These are phyloP conservation scores for Bilobella aurantiaca DNA, from an alignment of 1,140 invertebrate species.

Conservation along the genomic window DNA sequence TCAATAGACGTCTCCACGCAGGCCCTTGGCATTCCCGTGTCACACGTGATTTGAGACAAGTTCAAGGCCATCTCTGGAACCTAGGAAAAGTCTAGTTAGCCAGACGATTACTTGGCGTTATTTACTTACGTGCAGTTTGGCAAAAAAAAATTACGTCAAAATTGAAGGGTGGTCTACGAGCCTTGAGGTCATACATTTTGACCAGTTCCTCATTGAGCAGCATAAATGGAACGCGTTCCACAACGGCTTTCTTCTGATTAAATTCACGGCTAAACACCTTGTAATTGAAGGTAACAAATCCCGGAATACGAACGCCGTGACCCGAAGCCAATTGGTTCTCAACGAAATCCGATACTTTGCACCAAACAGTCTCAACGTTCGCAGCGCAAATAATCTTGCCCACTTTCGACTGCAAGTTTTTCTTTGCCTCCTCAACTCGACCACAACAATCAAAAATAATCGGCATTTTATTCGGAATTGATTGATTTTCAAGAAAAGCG, in stretches of 20 bases:
- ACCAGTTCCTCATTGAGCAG: constrained; percentile 20
- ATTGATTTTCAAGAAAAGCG: no score
- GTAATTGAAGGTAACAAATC: constrained; percentile 14
- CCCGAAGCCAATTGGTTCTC: constrained; percentile 15
- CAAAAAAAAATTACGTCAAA: constrained; percentile 19
- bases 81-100: background rate
- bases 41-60: constrained; percentile 14
- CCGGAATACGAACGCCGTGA: constrained; percentile 22
- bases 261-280: constrained; percentile 20
- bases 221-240: constrained; percentile 24
- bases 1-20: constrained; percentile 22
- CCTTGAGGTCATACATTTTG: constrained; percentile 21
- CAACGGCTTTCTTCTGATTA: constrained; percentile 16
- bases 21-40: constrained; percentile 6
- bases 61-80: constrained; percentile 18
- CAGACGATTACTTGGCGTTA: background rate
- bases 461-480: no score
- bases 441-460: constrained; percentile 25
- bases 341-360: constrained; percentile 13
- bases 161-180: constrained; percentile 24
- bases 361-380: constrained; percentile 20
- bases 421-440: constrained; percentile 19
- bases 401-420: constrained; percentile 4
- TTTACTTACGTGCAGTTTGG: no score
- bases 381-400: constrained; percentile 20